Base-by-base conservation (phyloP, 2,797 vertebrate genomes). In the Lateolabrax maculatus region DNA sequence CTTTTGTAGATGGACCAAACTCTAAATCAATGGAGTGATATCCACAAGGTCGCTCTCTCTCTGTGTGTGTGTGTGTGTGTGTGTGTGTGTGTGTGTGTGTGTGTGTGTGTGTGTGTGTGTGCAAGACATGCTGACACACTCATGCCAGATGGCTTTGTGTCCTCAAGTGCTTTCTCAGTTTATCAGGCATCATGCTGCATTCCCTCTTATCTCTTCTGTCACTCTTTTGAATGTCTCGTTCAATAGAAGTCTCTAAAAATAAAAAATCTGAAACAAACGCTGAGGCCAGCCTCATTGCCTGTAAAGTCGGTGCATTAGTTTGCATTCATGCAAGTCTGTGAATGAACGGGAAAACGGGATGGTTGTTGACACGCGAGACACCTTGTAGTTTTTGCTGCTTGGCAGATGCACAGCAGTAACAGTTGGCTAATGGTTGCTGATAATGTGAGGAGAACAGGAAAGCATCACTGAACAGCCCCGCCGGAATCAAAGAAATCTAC, bases 11-110 rank as follows among this genome's bases (percentile, higher is more conserved):
- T 60, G 12, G 48, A 64, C 63, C 23, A 29, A 83, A 75, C 77
- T 80, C 58, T n/a, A 44, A 87, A 89, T 90, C 84, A 85, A 63
- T 84, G 43, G n/a, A 61, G 51, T 39, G 65, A 68, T 68, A 71
- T 72, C 19, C 48, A 62, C 72, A 77, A 84, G 76, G 77, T 77
- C 62, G 63, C 46, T 36, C 2, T 77, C 13, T 8, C 37, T 78
- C 6, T 77, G n/a, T 75, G 61, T 67, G 55, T 41, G 18, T 69
- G 41, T 52, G 27, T 64, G 27, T 67, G 43, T n/a, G 46, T 62
- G 19, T 76, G 15, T 44, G 7, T 37, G 65, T 71, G 49, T 83
- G 15, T 65, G 55, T 66, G 63, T 62, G 43, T 79, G 7, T 56
- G 48, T 61, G 58, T 61, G n/a, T 27, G 37, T 51, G 56, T 39